Evolutionary conservation across 1,140 invertebrate species (phyloP).

Genomic region (Acromyrmex echinatior): DNA sequence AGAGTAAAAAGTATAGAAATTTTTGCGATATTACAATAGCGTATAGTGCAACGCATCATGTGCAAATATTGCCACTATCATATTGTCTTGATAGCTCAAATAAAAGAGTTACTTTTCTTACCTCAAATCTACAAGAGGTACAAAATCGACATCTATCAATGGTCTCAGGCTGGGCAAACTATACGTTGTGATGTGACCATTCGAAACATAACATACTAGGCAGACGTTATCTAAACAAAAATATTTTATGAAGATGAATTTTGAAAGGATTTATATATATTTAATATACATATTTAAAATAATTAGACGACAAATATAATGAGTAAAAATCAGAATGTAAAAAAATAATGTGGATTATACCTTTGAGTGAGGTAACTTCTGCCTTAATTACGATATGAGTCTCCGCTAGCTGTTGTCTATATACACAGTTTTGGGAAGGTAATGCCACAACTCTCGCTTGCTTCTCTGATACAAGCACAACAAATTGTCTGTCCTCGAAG

Average conservation of each 20-base stretch:
- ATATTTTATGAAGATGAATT: slow-evolving; percentile 9
- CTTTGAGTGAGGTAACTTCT: slow-evolving; percentile 97
- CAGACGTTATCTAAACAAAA: slow-evolving; percentile 95
- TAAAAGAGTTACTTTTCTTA: slow-evolving; percentile 85
- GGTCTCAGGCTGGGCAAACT: slow-evolving; percentile 97
- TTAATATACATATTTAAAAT: neutral
- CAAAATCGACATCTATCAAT: slow-evolving; percentile 96
- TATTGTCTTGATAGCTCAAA: slow-evolving; percentile 44
- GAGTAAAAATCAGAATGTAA: neutral
- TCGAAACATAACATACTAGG: slow-evolving; percentile 97
- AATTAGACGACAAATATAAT: neutral
- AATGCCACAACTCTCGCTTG: slow-evolving; percentile 97
- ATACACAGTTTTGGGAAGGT: slow-evolving; percentile 97
- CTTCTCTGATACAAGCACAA: slow-evolving; percentile 97
- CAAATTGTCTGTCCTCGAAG: slow-evolving; percentile 95
- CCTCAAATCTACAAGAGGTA: slow-evolving; percentile 97
- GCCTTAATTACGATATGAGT: slow-evolving; percentile 97
- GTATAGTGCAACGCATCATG: slow-evolving; percentile 69
- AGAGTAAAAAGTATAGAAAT: slow-evolving; percentile 32
- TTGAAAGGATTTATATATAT: neutral
- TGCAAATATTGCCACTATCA: slow-evolving; percentile 66
- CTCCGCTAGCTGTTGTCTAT: slow-evolving; percentile 94
- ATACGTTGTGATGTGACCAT: slow-evolving; percentile 96
- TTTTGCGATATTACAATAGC: slow-evolving; percentile 64
- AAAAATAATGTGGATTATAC: slow-evolving; percentile 84